Conservation (phyloP, 2,888 invertebrate genomes). For the Ormyrus thymus region DNA sequence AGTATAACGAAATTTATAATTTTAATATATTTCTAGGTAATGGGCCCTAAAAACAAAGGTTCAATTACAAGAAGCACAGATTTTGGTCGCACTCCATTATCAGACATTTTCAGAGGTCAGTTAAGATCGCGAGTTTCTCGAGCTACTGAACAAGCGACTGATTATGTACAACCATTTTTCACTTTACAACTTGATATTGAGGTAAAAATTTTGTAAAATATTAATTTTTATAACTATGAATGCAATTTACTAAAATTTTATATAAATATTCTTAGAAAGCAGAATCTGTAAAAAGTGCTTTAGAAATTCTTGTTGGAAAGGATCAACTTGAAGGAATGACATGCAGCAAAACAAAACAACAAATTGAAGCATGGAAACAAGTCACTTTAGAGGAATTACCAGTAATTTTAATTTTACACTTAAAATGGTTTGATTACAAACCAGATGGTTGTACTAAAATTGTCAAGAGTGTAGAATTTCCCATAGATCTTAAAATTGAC, state of each 20-base stretch:
- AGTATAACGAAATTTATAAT: conserved; percentile 9
- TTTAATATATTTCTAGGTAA: conserved; percentile 77
- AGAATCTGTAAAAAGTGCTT: conserved; percentile 88
- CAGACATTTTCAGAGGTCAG: conserved; percentile 95
- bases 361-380: conserved; percentile 93
- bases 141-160: conserved; percentile 86
- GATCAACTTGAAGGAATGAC: conserved; percentile 92
- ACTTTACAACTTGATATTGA: conserved; percentile 96
- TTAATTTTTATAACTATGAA: background rate
- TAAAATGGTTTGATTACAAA: conserved; percentile 95
- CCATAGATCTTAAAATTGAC: conserved; percentile 92
- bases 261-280: conserved; percentile 80
- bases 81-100: conserved; percentile 89
- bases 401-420: conserved; percentile 90
- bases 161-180: conserved; percentile 96
- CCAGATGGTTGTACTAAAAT: conserved; percentile 93
- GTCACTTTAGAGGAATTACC: conserved; percentile 92
- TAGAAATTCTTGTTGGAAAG: conserved; percentile 89
- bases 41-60: conserved; percentile 91
- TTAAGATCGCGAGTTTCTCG: conserved; percentile 89
- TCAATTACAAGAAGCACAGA: conserved; percentile 90
- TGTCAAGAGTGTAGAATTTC: conserved; percentile 92
- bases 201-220: conserved; percentile 75
- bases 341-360: conserved; percentile 86
- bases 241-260: background rate